Evolutionary conservation across 35 echinoderm and acorn worm genomes (phyloP).

Genomic region (Strongylocentrotus purpuratus): DNA sequence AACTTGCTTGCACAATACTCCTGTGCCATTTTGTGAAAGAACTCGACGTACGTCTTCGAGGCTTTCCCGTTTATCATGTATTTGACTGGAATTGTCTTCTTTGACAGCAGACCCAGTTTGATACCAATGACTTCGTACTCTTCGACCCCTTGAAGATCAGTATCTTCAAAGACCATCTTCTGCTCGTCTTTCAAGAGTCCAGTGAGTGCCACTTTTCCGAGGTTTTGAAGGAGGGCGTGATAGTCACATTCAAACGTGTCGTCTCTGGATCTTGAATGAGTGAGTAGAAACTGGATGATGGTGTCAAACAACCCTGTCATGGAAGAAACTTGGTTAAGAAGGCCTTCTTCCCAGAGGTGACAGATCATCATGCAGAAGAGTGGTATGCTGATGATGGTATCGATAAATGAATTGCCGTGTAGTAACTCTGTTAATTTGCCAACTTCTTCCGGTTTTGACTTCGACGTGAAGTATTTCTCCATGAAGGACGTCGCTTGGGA

Average conservation of each 20-base stretch:
- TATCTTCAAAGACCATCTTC: constrained; percentile 6
- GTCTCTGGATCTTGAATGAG: background rate
- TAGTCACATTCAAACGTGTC: constrained; percentile 18
- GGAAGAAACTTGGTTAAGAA: background rate
- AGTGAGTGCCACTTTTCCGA: background rate
- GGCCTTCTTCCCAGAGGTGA: constrained; percentile 32
- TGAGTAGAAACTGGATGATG: constrained; percentile 1
- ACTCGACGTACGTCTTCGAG: constrained; percentile 37
- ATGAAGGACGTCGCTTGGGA: background rate
- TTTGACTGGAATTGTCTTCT: background rate
- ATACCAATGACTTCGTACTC: background rate
- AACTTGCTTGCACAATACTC: constrained; percentile 23
- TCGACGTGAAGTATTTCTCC: background rate
- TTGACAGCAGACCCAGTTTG: background rate
- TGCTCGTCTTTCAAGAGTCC: background rate
- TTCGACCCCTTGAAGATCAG: background rate
- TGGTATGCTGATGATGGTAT: background rate
- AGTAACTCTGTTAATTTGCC: background rate
- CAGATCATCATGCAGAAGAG: constrained; percentile 31
- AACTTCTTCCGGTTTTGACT: background rate
- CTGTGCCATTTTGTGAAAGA: constrained; percentile 33
- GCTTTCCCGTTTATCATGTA: background rate
- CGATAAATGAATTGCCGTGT: background rate
- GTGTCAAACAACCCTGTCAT: constrained; percentile 7
- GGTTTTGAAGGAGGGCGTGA: background rate